Base-by-base conservation (phyloP, 2,888 invertebrate species). In the Aporophyla lueneburgensis region DNA sequence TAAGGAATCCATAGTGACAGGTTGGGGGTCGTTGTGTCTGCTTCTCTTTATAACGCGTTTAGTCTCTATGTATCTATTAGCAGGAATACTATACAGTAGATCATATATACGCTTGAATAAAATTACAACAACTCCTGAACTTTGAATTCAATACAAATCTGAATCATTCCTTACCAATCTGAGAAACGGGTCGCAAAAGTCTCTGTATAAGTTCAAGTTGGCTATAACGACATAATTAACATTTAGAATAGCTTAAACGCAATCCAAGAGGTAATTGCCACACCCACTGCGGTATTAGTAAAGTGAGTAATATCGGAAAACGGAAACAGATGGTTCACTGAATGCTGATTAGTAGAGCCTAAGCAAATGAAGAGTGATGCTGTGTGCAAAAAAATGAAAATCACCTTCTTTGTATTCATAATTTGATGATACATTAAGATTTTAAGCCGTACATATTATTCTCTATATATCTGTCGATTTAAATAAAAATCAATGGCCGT, bases 191-290 rank as follows among this genome's bases (percentile, higher is more conserved):
- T 79, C 86, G 74, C 76, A 74, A 74, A 68, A 66, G 49, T 71
- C 27, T 56, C 5, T 62, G 49, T 69, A 61, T 86, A 84, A 84
- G 78, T 87, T 84, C 76, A 84, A 78, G 81, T 79, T 79, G 73
- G 54, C 71, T 84, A 59, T 81, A 87, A 86, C 59, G 86, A 78
- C 63, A 75, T 87, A 87, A 86, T 86, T 87, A 86, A 81, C 81
- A 86, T 86, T 86, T 86, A 75, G 74, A 85, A 80, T 43, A 70
- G 80, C 61, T 71, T 74, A 73, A 83, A 73, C 58, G 86, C 86
- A 86, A 84, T 81, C 46, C 70, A 43, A 75, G 80, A 77, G 83
- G 85, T 80, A 85, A 86, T 86, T 80, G 86, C 81, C 78, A 83
- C 86, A 83, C 87, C 80, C 87, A 76, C 54, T 24, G 69, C 27